These are phyloP conservation scores for Macrosiphum euphorbiae DNA, from an alignment of 2,888 invertebrate species.

Conservation along the genomic window DNA sequence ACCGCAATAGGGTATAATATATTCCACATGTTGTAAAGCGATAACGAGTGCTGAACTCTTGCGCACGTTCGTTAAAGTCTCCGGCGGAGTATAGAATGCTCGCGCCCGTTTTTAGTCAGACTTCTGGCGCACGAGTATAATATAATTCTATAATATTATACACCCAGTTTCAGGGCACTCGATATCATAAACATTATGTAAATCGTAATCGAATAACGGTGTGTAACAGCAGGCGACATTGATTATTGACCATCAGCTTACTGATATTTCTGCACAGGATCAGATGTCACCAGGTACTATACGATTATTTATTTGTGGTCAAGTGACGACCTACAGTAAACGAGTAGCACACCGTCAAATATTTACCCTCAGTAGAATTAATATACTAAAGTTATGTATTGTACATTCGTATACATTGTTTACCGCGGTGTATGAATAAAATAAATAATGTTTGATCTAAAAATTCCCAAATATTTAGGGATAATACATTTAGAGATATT, in stretches of 20 bases:
- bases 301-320: neutral
- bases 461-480: neutral
- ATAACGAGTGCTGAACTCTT: neutral
- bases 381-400: neutral
- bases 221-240: neutral
- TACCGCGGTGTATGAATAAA: too few species aligned
- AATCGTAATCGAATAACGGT: neutral
- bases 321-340: neutral
- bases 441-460: neutral
- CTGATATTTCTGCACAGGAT: neutral
- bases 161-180: neutral
- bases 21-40: neutral
- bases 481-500: neutral
- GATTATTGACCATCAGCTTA: neutral
- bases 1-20: neutral
- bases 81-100: neutral
- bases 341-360: neutral
- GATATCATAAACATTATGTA: neutral
- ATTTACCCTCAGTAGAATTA: neutral
- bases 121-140: neutral
- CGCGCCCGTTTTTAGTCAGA: neutral
- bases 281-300: neutral
- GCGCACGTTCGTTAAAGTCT: neutral
- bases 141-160: neutral
- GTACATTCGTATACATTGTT: neutral